Evolutionary conservation across 35 echinoderm and acorn worm species (phyloP), one percentile per base, ranked within the genome.

Genomic region (Lytechinus variegatus): DNA sequence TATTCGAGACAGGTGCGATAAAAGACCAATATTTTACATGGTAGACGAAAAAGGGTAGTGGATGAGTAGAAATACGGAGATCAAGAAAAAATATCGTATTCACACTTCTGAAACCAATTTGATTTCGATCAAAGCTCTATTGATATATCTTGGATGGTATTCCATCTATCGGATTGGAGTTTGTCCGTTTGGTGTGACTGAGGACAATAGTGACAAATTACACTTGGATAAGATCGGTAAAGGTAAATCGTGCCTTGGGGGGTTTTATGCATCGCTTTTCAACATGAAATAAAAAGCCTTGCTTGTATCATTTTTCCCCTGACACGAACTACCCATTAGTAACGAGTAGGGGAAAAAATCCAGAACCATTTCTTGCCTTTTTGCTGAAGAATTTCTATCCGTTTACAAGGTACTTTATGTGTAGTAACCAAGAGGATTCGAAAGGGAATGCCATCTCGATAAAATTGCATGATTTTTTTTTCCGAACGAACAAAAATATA

Each of bases 301-400:
- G 66, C 66, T 24, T 79, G 21, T 79, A 79, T 24, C 19, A 79
- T 79, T 79, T 79, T 79, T 79, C 66, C 66, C 66, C 6, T 8
- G 66, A 79, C 66, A 79, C 66, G 66, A 79, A 79, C 66, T 79
- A 79, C 66, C 19, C 66, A 79, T 79, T 79, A 79, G 66, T 21
- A 24, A 79, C 66, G 66, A 79, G 66, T 58, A n/a, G n/a, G 9
- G 9, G 10, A 5, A 58, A 13, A 24, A 79, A 79, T 79, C 6
- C 66, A 79, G 66, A 79, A 44, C 66, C 66, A 24, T 24, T n/a
- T 79, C 14, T 16, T 79, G n/a, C 66, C 4, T 16, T 79, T 24
- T 79, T 79, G 19, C 66, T 79, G 66, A 79, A 24, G n/a, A 79
- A 79, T 79, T 79, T 71, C 61, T 79, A n/a, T n/a, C 21, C n/a